Conservation (phyloP, 2,113 vertebrate genomes). For the Rhadina sibilatrix region DNA sequence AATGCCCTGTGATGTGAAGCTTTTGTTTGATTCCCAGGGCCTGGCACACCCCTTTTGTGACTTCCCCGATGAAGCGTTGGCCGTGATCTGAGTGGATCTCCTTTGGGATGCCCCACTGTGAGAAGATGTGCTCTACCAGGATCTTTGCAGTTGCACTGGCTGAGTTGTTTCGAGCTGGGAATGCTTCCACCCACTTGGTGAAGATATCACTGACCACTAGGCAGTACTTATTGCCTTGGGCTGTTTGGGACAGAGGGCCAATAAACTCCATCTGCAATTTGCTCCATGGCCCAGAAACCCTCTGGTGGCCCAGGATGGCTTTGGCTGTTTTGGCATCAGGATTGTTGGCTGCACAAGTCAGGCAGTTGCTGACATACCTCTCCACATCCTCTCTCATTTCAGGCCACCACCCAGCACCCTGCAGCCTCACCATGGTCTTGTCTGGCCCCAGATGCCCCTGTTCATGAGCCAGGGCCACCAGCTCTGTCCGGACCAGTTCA, state of each 20-base stretch:
- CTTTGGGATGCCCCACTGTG: conserved; percentile 36
- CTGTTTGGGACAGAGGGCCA: conserved; percentile 42
- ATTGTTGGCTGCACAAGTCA: conserved; percentile 19
- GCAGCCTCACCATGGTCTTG: conserved; percentile 55
- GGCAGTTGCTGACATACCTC: conserved; percentile 54
- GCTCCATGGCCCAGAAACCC: conserved; percentile 51
- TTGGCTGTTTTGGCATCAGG: background rate
- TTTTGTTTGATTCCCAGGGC: conserved; percentile 54
- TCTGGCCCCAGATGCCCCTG: conserved; percentile 46
- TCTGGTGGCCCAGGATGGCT: conserved; percentile 31
- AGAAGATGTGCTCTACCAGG: conserved; percentile 29
- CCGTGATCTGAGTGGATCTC: background rate
- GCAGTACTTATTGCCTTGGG: conserved; percentile 45
- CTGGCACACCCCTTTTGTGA: conserved; percentile 35
- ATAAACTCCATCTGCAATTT: conserved; percentile 53
- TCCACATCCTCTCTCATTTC: conserved; percentile 62
- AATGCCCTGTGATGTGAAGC: conserved; percentile 31
- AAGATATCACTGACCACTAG: conserved; percentile 43
- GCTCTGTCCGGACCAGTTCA: background rate
- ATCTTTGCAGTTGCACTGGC: background rate
- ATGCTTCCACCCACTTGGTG: conserved; percentile 47
- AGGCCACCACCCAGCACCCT: conserved; percentile 38
- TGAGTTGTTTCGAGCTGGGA: background rate
- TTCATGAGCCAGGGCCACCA: conserved; percentile 52
- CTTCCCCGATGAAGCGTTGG: background rate